A percentile compares a stretch with the other conserved stretches of the same genome.
Evolutionary conservation across 2,797 vertebrate species (phyloP).

Genomic region (Oreochromis mossambicus): DNA sequence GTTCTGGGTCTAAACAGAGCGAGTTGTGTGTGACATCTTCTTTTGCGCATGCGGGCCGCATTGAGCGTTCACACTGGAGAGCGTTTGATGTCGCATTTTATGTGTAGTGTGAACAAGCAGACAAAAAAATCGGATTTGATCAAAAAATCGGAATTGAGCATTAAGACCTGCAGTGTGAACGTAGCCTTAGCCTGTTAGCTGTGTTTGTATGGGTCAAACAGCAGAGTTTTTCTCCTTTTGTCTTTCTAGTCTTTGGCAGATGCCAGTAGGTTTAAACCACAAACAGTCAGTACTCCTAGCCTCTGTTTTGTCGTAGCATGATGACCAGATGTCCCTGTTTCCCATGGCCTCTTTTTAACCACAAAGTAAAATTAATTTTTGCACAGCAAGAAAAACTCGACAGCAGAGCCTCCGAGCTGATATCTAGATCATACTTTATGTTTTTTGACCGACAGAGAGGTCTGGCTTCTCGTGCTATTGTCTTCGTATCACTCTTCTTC

Average conservation of each 20-base stretch:
- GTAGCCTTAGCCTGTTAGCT: conserved; percentile 23
- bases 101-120: too few relatives aligned
- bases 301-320: conserved; percentile 11
- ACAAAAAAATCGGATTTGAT: too few relatives aligned
- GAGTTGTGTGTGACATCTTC: too few relatives aligned
- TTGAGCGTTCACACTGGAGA: too few relatives aligned
- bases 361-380: not conserved
- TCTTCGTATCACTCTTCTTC: not conserved
- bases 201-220: conserved; percentile 24
- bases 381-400: not conserved
- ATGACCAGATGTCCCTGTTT: not conserved
- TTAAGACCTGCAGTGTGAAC: too few relatives aligned
- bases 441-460: not conserved
- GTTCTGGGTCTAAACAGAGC: too few relatives aligned
- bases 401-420: not conserved
- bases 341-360: not conserved
- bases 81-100: too few relatives aligned
- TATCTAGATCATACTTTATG: not conserved
- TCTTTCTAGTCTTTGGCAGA: not conserved
- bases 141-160: too few relatives aligned
- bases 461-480: not conserved
- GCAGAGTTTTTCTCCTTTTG: not conserved
- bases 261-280: conserved; percentile 10
- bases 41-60: too few relatives aligned
- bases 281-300: not conserved